Base-by-base conservation (phyloP, 2,113 vertebrate genomes). In the Lichenostomus cassidix region DNA sequence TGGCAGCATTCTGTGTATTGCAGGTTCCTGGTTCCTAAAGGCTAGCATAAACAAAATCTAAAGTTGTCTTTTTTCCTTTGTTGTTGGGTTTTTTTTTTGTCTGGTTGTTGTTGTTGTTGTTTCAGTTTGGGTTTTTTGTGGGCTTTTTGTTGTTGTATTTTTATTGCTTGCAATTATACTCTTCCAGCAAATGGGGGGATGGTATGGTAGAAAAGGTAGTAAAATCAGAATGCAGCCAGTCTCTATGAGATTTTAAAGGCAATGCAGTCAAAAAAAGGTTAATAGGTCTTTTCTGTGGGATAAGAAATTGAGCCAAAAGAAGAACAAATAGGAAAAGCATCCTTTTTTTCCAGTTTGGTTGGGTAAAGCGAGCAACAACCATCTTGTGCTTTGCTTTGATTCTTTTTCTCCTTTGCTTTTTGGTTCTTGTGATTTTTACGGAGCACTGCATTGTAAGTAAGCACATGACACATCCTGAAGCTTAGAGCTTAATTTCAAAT, bases 401-500 rank as follows among this genome's bases (percentile, higher is more conserved):
- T 89, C 64, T 89, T 85, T 76, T 73, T 67, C 63, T 67, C 11
- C 9, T 81, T 77, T 74, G 17, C 39, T 94, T 59, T 44, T 47
- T 68, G 28, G 49, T 63, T 90, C 39, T 41, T 86, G 56, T 15
- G 53, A 75, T 68, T 95, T 87, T 79, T 80, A 69, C 0, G 2
- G 76, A 55, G 64, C 24, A 0, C 47, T 60, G 56, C 6, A 0
- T 39, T 42, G 28, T 75, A 75, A 92, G 82, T 15, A 64, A 84
- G 74, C 87, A 56, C 90, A 77, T 55, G 86, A 70, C 64, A n/a
- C 44, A 67, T 91, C 71, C 75, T 70, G 78, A 90, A 92, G 84
- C 63, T 70, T 55, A 69, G 82, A 85, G 93, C 79, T 95, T 91
- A 81, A 89, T 90, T 89, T 94, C 73, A 65, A 95, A 90, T 93